A percentile compares a stretch with the other conserved stretches of the same genome.
phyloP scores from a whole-genome alignment of 1,140 invertebrate species.

The Lucilia cuprina region DNA sequence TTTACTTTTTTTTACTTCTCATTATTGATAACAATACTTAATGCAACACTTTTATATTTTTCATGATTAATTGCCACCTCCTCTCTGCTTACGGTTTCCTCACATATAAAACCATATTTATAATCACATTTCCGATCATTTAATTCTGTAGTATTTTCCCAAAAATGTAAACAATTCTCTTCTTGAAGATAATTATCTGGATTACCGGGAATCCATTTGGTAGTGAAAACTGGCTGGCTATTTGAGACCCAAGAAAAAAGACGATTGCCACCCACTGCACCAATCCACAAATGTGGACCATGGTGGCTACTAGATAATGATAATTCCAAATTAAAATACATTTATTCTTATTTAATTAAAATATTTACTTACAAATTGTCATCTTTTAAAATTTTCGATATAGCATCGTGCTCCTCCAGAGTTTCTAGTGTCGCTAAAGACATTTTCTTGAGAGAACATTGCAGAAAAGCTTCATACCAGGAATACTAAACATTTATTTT shows the following conservation, averaged over 20 bases:
- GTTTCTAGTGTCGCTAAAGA: background rate
- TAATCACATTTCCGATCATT: background rate
- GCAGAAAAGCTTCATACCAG: background rate
- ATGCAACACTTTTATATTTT: conserved; percentile 7
- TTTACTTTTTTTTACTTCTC: no score
- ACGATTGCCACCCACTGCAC: background rate
- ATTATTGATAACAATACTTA: background rate
- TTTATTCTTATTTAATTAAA: background rate
- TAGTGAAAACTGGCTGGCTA: background rate
- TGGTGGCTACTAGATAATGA: background rate
- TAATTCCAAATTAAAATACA: background rate
- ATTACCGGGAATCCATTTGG: background rate
- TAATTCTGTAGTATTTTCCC: background rate
- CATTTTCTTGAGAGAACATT: background rate
- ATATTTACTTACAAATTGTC: background rate
- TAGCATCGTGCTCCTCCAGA: background rate
- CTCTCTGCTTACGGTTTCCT: background rate
- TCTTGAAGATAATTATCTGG: background rate
- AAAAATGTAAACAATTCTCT: background rate
- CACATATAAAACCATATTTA: background rate
- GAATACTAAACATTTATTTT: background rate
- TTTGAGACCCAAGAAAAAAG: background rate
- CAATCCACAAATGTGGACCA: background rate
- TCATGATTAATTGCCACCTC: background rate
- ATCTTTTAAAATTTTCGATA: background rate